phyloP scores from a whole-genome alignment of 1,140 invertebrate species.

The Centruroides sculpturatus region DNA sequence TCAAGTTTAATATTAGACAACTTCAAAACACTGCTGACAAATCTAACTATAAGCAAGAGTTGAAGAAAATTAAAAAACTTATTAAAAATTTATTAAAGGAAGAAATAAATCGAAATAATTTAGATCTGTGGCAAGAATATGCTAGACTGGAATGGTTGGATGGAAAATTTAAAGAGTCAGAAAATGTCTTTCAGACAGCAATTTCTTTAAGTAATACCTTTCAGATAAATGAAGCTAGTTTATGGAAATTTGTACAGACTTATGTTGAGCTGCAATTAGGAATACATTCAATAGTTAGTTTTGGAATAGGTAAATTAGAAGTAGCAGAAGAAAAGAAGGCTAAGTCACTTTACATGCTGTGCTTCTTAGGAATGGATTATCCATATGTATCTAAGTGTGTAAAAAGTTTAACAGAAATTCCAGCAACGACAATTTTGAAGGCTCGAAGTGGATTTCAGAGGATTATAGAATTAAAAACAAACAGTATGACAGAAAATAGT shows the following conservation, averaged over 20 bases:
- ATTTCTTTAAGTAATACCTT: conserved; percentile 19
- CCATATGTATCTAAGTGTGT: not conserved
- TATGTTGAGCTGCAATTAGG: conserved; percentile 18
- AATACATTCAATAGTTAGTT: not conserved
- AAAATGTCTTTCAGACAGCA: conserved; percentile 27
- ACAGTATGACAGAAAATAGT: not conserved
- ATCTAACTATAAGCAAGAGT: conserved; percentile 22
- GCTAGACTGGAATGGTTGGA: conserved; percentile 23
- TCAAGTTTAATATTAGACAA: not conserved
- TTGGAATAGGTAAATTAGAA: not conserved
- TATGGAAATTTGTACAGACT: conserved; percentile 20
- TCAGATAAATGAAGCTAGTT: conserved; percentile 3
- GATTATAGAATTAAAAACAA: conserved; percentile 9
- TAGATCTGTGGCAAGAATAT: conserved; percentile 31
- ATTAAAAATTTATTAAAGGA: conserved; percentile 24
- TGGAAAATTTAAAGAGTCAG: conserved; percentile 24
- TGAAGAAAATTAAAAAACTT: conserved; percentile 27
- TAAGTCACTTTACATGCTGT: conserved; percentile 1
- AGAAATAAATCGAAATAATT: conserved; percentile 28
- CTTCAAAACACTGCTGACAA: conserved; percentile 1
- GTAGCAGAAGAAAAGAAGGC: not conserved
- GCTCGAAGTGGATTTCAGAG: conserved; percentile 13
- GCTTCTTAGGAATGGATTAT: conserved; percentile 11
- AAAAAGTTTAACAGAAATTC: not conserved
- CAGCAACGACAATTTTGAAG: conserved; percentile 19